Evolutionary conservation across 2,888 invertebrate species (phyloP).

Genomic region (Xylota segnis): DNA sequence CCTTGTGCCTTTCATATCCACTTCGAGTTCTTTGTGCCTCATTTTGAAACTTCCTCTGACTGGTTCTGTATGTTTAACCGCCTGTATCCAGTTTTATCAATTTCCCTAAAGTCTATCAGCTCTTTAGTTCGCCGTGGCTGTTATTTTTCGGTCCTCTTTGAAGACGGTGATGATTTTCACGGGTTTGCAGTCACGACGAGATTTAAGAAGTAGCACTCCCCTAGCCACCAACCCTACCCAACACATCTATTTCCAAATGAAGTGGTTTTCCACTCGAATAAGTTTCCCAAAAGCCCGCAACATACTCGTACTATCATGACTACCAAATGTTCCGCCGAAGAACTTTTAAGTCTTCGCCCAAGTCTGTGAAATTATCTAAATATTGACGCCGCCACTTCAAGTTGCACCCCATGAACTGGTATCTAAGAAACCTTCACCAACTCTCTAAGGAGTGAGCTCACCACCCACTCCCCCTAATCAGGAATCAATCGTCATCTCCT

Average conservation of each 20-base stretch:
- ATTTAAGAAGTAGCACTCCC: too few relatives aligned
- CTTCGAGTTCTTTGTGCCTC: too few relatives aligned
- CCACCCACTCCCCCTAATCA: background rate
- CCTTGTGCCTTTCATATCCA: too few relatives aligned
- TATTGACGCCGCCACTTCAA: conserved; percentile 6
- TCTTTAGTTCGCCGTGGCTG: too few relatives aligned
- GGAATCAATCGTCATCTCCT: background rate
- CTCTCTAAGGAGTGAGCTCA: background rate
- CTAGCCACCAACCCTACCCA: background rate
- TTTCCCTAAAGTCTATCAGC: too few relatives aligned
- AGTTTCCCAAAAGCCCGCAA: background rate
- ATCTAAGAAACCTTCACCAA: background rate
- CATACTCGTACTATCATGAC: conserved; percentile 12
- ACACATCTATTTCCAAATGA: conserved; percentile 16
- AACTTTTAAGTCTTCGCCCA: background rate
- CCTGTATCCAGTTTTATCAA: too few relatives aligned
- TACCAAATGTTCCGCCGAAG: background rate
- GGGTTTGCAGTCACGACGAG: too few relatives aligned
- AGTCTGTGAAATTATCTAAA: conserved; percentile 19
- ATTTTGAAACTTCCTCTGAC: too few relatives aligned
- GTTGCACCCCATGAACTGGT: background rate
- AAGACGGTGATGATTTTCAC: too few relatives aligned
- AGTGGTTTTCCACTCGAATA: conserved; percentile 5
- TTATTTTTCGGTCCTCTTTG: too few relatives aligned
- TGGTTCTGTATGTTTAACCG: too few relatives aligned